A percentile compares a stretch with the other conserved stretches of the same genome.
phyloP scores from a whole-genome alignment of 2,797 vertebrate genomes.

The Bradypus variegatus region DNA sequence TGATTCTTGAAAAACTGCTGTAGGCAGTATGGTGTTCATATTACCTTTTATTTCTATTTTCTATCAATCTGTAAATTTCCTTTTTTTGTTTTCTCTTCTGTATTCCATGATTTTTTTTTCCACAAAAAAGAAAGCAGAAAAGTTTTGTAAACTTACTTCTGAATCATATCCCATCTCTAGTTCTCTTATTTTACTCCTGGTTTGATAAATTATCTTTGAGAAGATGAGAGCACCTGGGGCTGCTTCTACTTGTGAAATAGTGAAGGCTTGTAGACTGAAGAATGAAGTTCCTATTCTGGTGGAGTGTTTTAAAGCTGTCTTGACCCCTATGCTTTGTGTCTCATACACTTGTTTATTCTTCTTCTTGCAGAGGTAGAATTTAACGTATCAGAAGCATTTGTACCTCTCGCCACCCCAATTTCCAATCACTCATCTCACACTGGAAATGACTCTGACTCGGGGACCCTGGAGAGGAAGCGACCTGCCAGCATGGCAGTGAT shows the following conservation, averaged over 20 bases:
- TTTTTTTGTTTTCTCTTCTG: background rate
- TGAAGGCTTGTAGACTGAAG: background rate
- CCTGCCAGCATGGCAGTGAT: conserved; percentile 89
- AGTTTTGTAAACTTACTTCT: background rate
- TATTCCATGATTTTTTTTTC: background rate
- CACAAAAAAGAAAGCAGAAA: background rate
- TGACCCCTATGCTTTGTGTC: fast-evolving
- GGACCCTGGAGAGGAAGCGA: conserved; percentile 89
- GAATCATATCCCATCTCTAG: background rate
- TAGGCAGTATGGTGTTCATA: background rate
- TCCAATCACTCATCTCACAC: conserved; percentile 86
- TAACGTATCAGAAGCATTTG: conserved; percentile 94
- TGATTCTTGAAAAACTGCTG: background rate
- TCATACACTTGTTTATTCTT: background rate
- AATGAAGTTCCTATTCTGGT: too few relatives aligned
- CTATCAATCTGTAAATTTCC: background rate
- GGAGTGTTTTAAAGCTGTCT: background rate
- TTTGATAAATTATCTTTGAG: background rate
- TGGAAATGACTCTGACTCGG: conserved; percentile 81
- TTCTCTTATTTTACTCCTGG: background rate
- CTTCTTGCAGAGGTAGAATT: conserved; percentile 88
- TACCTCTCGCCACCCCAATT: conserved; percentile 79
- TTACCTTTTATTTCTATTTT: background rate
- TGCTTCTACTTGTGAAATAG: background rate
- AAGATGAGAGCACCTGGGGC: background rate